Conservation (phyloP, 2,888 invertebrate genomes). For the Melanostoma scalare region DNA sequence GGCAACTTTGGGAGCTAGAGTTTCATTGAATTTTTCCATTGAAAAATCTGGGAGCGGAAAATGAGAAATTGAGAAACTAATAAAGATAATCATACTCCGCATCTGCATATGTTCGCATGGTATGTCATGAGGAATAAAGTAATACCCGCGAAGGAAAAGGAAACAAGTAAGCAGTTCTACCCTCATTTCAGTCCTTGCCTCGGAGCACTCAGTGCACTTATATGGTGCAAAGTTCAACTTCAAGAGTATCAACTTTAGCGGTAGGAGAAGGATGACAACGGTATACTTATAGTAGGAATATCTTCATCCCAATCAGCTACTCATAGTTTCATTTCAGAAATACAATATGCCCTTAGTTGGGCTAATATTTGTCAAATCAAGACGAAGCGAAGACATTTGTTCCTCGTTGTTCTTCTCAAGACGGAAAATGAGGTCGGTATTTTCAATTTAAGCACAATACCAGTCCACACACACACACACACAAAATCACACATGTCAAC, state of each 20-base stretch:
- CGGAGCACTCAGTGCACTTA: conserved; percentile 11
- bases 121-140: conserved; percentile 21
- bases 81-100: conserved; percentile 42
- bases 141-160: conserved; percentile 29
- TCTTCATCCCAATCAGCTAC: conserved; percentile 45
- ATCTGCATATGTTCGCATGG: conserved; percentile 1
- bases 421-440: conserved; percentile 62
- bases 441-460: conserved; percentile 58
- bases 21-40: conserved; percentile 28
- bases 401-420: conserved; percentile 35
- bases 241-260: conserved; percentile 35
- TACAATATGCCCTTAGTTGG: conserved; percentile 49
- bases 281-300: conserved; percentile 6
- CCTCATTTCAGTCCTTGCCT: conserved; percentile 3
- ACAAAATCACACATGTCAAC: conserved; percentile 41
- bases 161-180: background rate
- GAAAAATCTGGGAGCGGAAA: conserved; percentile 30
- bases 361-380: conserved; percentile 69
- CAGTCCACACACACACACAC: conserved; percentile 5
- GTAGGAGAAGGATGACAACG: conserved; percentile 3
- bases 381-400: conserved; percentile 43
- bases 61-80: conserved; percentile 54
- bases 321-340: conserved; percentile 27
- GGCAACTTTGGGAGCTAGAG: conserved; percentile 18
- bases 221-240: conserved; percentile 57